Evolutionary conservation across 2,113 vertebrate species (phyloP).

Genomic region (Nyctereutes procyonoides): DNA sequence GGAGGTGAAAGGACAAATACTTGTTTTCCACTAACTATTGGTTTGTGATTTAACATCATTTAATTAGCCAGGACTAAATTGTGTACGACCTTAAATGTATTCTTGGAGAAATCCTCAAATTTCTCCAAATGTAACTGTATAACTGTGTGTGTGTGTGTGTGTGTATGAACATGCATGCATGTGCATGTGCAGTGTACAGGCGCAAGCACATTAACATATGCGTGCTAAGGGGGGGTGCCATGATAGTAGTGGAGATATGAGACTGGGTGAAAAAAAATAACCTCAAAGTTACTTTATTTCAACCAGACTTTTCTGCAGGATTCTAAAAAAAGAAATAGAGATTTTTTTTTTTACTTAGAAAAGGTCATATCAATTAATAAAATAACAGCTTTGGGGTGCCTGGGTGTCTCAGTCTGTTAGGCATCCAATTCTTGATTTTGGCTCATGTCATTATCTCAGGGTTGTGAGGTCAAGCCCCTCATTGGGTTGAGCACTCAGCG

Average conservation of each 20-base stretch:
- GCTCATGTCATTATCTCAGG: background rate
- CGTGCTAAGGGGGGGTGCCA: background rate
- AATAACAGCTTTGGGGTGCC: background rate
- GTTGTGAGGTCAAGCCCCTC: background rate
- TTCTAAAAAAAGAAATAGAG: background rate
- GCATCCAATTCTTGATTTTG: background rate
- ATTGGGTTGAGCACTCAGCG: background rate
- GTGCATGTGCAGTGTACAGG: no score
- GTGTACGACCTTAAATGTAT: background rate
- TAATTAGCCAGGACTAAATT: background rate
- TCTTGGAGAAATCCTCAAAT: background rate
- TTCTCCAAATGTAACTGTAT: background rate
- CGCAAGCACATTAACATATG: accelerated
- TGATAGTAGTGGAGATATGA: background rate
- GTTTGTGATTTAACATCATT: background rate
- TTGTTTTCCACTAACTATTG: background rate
- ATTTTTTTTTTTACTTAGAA: background rate
- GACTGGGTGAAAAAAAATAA: background rate
- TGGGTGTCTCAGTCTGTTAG: background rate
- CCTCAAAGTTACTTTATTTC: background rate
- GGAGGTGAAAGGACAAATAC: background rate
- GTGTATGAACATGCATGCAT: background rate
- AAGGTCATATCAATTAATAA: background rate
- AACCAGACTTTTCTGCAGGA: background rate
- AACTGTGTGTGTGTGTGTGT: background rate